Base-by-base conservation (phyloP, 2,113 vertebrate species). In the Barnardius zonarius region DNA sequence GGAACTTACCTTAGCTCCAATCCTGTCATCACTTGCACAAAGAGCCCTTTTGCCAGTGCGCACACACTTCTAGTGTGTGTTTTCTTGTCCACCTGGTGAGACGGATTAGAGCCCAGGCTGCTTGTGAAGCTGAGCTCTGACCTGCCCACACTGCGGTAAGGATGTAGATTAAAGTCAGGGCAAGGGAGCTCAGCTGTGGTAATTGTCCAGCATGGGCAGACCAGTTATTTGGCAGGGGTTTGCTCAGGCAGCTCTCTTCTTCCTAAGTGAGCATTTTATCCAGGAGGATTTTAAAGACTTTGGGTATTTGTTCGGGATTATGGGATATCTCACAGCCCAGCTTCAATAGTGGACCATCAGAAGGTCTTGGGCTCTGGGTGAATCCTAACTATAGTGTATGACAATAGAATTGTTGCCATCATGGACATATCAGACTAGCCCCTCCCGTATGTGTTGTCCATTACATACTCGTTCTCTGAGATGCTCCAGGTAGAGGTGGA, bases 401-500 rank as follows among this genome's bases (percentile, higher is more conserved):
- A 64, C 85, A 90, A 37, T 9, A 27, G 39, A 88, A 23, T 12
- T 88, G 30, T 19, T 9, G 54, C 11, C 18, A 17, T 52, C 15
- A 6, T 30, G 17, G 23, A 31, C 11, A 7, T 35, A 51, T 5
- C 35, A 52, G 39, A 24, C 19, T 79, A 5, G 14, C 6, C 1
- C 0, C 8, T 70, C 15, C 27, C 0, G 0, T 55, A 37, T 1
- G 0, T 89, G 54, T 44, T 86, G 35, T 12, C 33, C 11, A 16
- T 88, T 17, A 10, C 8, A 25, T 9, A 64, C 13, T 30, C 22
- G 13, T 37, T 23, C 27, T 82, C 57, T 52, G 49, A 89, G n/a
- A 22, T 51, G 17, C 31, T 69, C 54, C 6, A 3, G 24, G 39
- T 13, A 64, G 44, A 57, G 2, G 2, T 35, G 63, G 17, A 48